Base-by-base conservation (phyloP, 2,888 invertebrate species). In the Zhengitettix transpicula region DNA sequence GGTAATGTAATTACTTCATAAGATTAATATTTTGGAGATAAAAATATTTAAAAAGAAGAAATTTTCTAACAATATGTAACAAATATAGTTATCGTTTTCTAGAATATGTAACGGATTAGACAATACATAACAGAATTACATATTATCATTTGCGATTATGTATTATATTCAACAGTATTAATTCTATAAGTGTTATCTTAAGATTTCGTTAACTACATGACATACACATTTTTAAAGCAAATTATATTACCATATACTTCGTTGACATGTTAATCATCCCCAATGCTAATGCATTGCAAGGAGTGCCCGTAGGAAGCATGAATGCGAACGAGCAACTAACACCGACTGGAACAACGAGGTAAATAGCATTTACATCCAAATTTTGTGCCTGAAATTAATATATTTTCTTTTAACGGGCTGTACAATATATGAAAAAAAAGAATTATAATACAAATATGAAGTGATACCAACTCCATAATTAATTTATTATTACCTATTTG, bases 261-360 rank as follows among this genome's bases (percentile, higher is more conserved):
- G 56, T 52, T 7, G 40, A n/a, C 9, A 61, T 56, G 17, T 58
- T 47, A 3, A 10, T 16, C 14, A 56, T 16, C 11, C 56, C 61
- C 9, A 41, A 16, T 11, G 56, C 52, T 1, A 58, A n/a, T 12
- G 58, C 58, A 58, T 58, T 61, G 15, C 58, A 41, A 10, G 58
- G 61, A 40, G 61, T 61, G 9, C 61, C 61, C 15, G 58, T 58
- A 16, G 61, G 61, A 42, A 61, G 12, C 40, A 52, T 40, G 40
- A 58, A 61, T 42, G 58, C 55, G 17, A 54, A 60, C 7, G 60
- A 61, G 12, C 61, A 56, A 47, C 58, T 28, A 14, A 58, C n/a
- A 7, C 47, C 15, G 10, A 52, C 58, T 42, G 61, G 61, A 11
- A 58, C 16, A 16, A 56, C 40, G 1, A 61, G 15, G 17, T 61